Evolutionary conservation across 2,888 invertebrate species (phyloP).

Genomic region (Agapetus fuscipes): DNA sequence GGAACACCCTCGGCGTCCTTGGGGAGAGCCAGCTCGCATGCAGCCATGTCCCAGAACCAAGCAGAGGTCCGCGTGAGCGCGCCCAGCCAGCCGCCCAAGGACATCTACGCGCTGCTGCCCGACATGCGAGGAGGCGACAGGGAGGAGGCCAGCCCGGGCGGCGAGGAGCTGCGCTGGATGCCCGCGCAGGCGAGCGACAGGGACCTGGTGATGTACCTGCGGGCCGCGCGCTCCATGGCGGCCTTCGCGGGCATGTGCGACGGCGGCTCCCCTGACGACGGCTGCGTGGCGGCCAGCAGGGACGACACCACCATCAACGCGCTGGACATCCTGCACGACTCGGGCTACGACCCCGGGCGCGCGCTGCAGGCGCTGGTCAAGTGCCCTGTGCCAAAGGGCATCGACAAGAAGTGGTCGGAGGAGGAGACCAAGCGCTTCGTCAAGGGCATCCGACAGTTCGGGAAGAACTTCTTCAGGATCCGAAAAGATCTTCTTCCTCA

Average conservation of each 20-base stretch:
- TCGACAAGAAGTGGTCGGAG: constrained; percentile 97
- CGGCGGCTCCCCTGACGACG: constrained; percentile 94
- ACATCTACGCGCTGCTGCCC: constrained; percentile 46
- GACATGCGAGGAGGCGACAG: constrained; percentile 47
- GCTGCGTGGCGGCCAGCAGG: constrained; percentile 91
- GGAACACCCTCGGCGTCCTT: background rate
- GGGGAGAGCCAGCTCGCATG: constrained; percentile 13
- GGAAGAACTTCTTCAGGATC: constrained; percentile 98
- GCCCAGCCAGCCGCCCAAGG: constrained; percentile 43
- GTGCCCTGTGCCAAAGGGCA: constrained; percentile 93
- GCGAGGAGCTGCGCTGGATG: constrained; percentile 91
- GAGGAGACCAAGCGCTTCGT: constrained; percentile 98
- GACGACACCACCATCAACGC: constrained; percentile 98
- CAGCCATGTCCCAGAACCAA: constrained; percentile 46
- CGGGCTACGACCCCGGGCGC: constrained; percentile 92
- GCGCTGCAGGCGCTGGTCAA: constrained; percentile 94
- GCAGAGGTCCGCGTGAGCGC: constrained; percentile 46
- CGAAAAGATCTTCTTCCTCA: constrained; percentile 92
- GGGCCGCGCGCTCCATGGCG: constrained; percentile 96
- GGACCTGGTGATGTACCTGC: constrained; percentile 93
- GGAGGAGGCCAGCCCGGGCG: constrained; percentile 42
- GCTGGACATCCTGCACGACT: constrained; percentile 90
- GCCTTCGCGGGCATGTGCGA: constrained; percentile 99
- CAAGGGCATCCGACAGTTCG: constrained; percentile 95
- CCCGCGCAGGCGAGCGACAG: constrained; percentile 89